These are phyloP conservation scores for Drosophila triauraria DNA, from an alignment of 1,140 invertebrate species.

Conservation along the genomic window DNA sequence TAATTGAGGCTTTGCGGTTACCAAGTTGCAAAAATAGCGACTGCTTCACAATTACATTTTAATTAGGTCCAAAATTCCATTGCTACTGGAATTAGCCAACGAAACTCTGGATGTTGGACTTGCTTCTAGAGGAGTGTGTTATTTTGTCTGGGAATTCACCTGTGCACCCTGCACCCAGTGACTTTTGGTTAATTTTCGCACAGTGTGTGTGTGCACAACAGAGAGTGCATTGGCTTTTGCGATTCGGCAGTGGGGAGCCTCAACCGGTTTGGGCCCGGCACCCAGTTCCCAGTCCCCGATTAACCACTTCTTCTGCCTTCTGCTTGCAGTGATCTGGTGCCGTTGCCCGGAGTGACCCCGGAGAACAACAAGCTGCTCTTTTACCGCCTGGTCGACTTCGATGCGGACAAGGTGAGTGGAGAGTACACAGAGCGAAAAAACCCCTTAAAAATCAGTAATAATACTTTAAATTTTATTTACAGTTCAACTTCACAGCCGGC, in stretches of 20 bases:
- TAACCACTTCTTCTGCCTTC: slow-evolving; percentile 59
- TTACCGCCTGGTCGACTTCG: slow-evolving; percentile 87
- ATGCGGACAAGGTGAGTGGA: slow-evolving; percentile 86
- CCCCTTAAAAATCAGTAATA: background rate
- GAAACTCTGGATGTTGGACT: slow-evolving; percentile 2
- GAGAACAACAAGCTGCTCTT: slow-evolving; percentile 88
- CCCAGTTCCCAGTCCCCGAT: background rate
- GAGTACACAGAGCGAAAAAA: background rate
- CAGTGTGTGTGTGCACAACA: background rate
- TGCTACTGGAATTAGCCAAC: background rate
- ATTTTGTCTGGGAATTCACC: background rate
- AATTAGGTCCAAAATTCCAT: background rate
- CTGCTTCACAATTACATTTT: background rate
- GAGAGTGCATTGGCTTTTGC: slow-evolving; percentile 15
- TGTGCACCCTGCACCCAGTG: background rate
- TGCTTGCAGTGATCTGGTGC: slow-evolving; percentile 85
- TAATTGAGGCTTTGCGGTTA: background rate
- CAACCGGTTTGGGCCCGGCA: slow-evolving; percentile 17
- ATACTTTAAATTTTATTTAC: slow-evolving; percentile 46
- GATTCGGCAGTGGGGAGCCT: background rate
- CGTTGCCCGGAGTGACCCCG: slow-evolving; percentile 87
- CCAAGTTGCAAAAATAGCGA: too few species aligned
- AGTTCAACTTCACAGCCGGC: slow-evolving; percentile 89
- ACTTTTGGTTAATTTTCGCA: background rate
- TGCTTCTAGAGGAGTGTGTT: background rate